Evolutionary conservation across 1,140 invertebrate species (phyloP).

Genomic region (Drosophila bocki): DNA sequence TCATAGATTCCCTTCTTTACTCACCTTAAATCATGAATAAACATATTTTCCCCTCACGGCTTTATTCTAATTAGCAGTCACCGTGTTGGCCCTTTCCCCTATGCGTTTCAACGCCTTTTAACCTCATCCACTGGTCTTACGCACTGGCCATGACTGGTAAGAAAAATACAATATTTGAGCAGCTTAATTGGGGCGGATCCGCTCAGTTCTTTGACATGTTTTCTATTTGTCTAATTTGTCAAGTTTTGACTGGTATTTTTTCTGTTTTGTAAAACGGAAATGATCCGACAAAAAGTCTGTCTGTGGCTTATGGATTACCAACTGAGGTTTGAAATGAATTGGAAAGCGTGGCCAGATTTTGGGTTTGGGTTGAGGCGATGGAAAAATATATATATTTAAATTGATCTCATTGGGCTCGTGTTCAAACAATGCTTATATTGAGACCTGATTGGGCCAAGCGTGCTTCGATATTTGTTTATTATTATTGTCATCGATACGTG

Average conservation of each 20-base stretch:
- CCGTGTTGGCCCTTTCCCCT: conserved; percentile 16
- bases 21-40: conserved; percentile 56
- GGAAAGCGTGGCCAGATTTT: conserved; percentile 63
- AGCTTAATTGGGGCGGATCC: conserved; percentile 70
- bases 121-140: conserved; percentile 64
- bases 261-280: conserved; percentile 61
- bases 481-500: conserved; percentile 26
- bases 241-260: conserved; percentile 51
- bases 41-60: conserved; percentile 41
- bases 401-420: conserved; percentile 69
- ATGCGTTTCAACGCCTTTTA: conserved; percentile 14
- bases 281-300: conserved; percentile 62
- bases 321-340: conserved; percentile 6
- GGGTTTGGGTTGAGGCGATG: not conserved
- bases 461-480: conserved; percentile 38
- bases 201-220: conserved; percentile 79
- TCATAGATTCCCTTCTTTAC: not conserved
- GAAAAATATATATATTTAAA: conserved; percentile 61
- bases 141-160: conserved; percentile 64
- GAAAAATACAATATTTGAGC: conserved; percentile 41
- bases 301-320: conserved; percentile 35
- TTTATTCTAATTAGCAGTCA: conserved; percentile 80
- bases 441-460: conserved; percentile 44
- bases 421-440: conserved; percentile 72
- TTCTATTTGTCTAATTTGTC: conserved; percentile 83